Evolutionary conservation across 2,797 vertebrate species (phyloP).

Genomic region (Bradypodion ventrale): DNA sequence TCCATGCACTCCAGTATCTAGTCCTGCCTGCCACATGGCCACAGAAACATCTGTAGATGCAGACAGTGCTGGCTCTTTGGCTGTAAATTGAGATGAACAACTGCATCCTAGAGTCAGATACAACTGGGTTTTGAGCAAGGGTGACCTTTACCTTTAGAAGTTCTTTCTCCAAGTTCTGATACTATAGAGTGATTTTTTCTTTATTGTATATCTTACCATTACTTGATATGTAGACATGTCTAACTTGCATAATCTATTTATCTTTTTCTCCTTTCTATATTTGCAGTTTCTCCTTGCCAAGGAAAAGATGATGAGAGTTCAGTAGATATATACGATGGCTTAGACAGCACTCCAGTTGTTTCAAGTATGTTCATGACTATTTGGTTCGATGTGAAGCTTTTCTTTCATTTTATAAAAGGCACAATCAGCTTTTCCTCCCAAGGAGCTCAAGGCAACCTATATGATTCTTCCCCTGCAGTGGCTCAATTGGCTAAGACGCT

Average conservation of each 20-base stretch:
- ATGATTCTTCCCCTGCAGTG: neutral
- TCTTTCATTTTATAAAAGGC: neutral
- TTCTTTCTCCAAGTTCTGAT: neutral
- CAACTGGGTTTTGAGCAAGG: too few relatives aligned
- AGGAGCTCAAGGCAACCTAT: neutral
- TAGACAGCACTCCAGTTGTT: slow-evolving; percentile 76
- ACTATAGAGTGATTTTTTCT: neutral
- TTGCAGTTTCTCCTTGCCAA: slow-evolving; percentile 76
- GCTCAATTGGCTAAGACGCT: too few relatives aligned
- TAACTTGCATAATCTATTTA: neutral
- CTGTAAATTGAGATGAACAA: too few relatives aligned
- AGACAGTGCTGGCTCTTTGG: too few relatives aligned
- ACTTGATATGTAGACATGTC: neutral
- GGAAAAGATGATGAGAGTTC: slow-evolving; percentile 84
- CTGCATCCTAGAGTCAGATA: too few relatives aligned
- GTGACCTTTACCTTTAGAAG: too few relatives aligned
- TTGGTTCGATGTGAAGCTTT: neutral
- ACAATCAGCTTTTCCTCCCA: neutral
- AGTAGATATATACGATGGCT: slow-evolving; percentile 93
- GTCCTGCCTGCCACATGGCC: too few relatives aligned
- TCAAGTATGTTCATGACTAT: slow-evolving; percentile 76
- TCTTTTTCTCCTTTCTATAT: slow-evolving; percentile 24
- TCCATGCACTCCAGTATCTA: too few relatives aligned
- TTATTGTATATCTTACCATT: neutral
- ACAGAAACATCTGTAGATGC: too few relatives aligned